Evolutionary conservation across 64 coral and sea anemone species (phyloP), one percentile per base, ranked within the genome.

Genomic region (Pachyseris speciosa): DNA sequence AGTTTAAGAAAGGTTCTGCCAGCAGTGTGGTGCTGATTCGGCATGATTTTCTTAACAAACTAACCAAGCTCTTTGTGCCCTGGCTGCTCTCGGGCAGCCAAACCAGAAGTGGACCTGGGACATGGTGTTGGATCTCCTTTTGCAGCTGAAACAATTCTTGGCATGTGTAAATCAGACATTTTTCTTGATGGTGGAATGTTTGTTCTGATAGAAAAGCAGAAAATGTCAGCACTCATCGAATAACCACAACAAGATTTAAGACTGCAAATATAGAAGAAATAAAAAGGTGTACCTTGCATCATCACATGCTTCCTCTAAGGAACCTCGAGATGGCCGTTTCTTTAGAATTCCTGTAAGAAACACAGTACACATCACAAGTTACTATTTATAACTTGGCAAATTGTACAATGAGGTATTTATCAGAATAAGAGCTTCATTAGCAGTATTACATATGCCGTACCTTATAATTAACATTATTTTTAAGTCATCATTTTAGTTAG

Each of bases 291-390:
- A n/a, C n/a, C n/a, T n/a, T n/a, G n/a, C n/a, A n/a, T 15, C 52
- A 57, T 57, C 15, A 7, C 15, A 57, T 20, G 24, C 19, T 22
- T 61, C 53, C 7, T 37, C 9, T 39, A 27, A 25, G 19, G 34
- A 81, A 61, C 36, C 39, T 37, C 63, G 49, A 33, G 75, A 67
- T 10, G 7, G 20, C 29, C 52, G 57, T 81, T 81, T 81, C 53
- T 81, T 81, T 24, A 81, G 22, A 15, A 3, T 39, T 42, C 30
- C 77, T 81, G 20, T 1, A 19, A 33, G 19, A 60, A 37, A 61
- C 30, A 79, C 16, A 20, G 19, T 15, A 57, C 16, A 15, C n/a
- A n/a, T n/a, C n/a, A n/a, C n/a, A n/a, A n/a, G n/a, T n/a, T n/a
- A n/a, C n/a, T n/a, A n/a, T n/a, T n/a, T n/a, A n/a, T n/a, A n/a